Evolutionary conservation across 2,888 invertebrate genomes (phyloP).

Genomic region (Dryobota labecula): DNA sequence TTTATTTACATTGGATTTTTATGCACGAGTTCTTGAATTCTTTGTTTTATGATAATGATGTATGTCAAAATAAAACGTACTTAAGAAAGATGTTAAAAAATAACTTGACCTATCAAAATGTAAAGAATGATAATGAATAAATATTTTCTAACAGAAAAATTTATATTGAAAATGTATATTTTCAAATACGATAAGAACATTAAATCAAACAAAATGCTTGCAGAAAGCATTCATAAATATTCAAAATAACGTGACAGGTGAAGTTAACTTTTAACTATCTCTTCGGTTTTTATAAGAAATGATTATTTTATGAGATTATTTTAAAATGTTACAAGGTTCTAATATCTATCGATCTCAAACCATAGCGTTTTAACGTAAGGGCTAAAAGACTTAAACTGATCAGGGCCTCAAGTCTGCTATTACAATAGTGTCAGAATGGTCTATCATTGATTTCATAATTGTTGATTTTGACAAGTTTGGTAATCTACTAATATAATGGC

Average conservation of each 20-base stretch:
- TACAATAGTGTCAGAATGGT: too few relatives aligned
- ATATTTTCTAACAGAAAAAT: background rate
- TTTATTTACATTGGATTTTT: conserved; percentile 56
- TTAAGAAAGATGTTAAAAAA: conserved; percentile 1
- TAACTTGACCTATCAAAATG: conserved; percentile 1
- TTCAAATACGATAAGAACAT: conserved; percentile 6
- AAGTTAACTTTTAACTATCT: conserved; percentile 12
- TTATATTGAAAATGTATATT: background rate
- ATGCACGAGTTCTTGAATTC: conserved; percentile 29
- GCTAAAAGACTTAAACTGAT: too few relatives aligned
- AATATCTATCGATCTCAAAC: background rate
- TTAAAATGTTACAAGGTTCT: background rate
- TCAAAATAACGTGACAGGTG: conserved; percentile 3
- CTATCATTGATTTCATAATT: too few relatives aligned
- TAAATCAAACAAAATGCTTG: conserved; percentile 38
- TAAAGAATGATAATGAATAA: background rate
- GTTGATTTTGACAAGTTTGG: too few relatives aligned
- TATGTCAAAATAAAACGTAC: background rate
- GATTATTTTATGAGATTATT: background rate
- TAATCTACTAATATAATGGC: too few relatives aligned
- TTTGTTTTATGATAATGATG: background rate
- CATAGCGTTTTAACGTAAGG: background rate
- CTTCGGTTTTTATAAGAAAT: background rate
- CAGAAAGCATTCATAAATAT: conserved; percentile 25
- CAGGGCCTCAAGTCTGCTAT: too few relatives aligned